phyloP scores from a whole-genome alignment of 2,888 invertebrate species.

The Hydraecia micacea region DNA sequence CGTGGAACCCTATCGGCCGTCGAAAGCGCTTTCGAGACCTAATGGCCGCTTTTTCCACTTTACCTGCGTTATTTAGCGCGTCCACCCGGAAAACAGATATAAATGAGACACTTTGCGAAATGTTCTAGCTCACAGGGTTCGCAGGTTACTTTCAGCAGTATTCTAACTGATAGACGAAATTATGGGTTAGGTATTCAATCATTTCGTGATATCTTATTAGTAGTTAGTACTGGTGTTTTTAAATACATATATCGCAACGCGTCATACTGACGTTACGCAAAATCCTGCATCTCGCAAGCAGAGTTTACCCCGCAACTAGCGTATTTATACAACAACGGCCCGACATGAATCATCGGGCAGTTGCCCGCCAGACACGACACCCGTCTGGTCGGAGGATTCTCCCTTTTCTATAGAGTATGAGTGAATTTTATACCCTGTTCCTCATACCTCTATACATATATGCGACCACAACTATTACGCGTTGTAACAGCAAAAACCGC shows the following conservation, averaged over 20 bases:
- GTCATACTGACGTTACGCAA: too few relatives aligned
- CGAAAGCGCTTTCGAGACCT: slow-evolving; percentile 73
- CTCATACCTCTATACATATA: neutral
- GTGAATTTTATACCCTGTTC: too few relatives aligned
- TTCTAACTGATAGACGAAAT: slow-evolving; percentile 9
- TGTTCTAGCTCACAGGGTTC: slow-evolving; percentile 32
- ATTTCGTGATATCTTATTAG: neutral
- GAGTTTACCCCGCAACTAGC: too few relatives aligned
- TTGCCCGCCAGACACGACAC: too few relatives aligned
- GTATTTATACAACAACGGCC: too few relatives aligned
- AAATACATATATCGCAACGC: too few relatives aligned
- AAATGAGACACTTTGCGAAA: slow-evolving; percentile 74
- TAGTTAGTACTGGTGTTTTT: neutral
- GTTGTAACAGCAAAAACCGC: neutral
- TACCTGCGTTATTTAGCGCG: slow-evolving; percentile 76
- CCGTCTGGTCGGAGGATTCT: too few relatives aligned
- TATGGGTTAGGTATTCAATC: neutral
- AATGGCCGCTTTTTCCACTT: slow-evolving; percentile 55
- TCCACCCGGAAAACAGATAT: slow-evolving; percentile 78
- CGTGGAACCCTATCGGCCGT: slow-evolving; percentile 76
- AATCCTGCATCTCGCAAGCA: too few relatives aligned
- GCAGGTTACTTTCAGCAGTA: slow-evolving; percentile 17
- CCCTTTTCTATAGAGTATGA: too few relatives aligned
- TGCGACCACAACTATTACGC: neutral
- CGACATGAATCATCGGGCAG: too few relatives aligned